Evolutionary conservation across 2,113 vertebrate species (phyloP), one percentile per base, ranked within the genome.

Genomic region (Callocephalon fimbriatum): DNA sequence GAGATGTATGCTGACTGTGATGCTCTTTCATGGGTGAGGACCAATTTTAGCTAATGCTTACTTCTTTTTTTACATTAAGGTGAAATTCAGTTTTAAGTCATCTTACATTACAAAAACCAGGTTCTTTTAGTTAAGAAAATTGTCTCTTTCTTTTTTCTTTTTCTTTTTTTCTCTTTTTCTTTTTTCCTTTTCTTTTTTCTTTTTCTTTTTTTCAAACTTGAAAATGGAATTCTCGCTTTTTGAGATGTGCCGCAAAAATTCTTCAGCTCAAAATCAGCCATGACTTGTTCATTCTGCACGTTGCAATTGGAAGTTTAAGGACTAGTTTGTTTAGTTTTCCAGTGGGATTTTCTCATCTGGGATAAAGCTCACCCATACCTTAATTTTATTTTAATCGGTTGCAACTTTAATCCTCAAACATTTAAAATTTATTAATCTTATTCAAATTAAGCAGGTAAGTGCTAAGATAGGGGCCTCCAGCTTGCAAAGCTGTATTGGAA

Each of bases 381-480:
- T 37, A 70, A 70, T 79, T 90, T 88, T 65, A 31, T 62, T 85
- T 88, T 88, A 80, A 90, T 88, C 15, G 45, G 2, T 58, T 90
- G 16, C 75, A 90, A 73, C 10, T 73, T 88, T 45, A 90, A 86
- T 66, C 8, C 10, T 82, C 5, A 4, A 73, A 16, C 66, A 48
- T 73, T 87, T 93, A 17, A 75, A 87, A 51, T 90, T 21, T 79
- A 83, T 79, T 90, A 71, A 74, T 77, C 63, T 95, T 59, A 92
- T 83, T 89, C 51, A 91, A 86, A 95, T 89, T 84, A 94, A 80
- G 44, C 16, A 67, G 47, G 50, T 59, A 93, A 70, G 8, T 79
- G 31, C 10, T 72, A 65, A 56, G 19, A 32, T 31, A 26, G 20
- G 80, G 79, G 58, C 59, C 12, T 22, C 15, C 50, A 74, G 68